phyloP scores from a whole-genome alignment of 2,888 invertebrate genomes.

The Lissonota sp. region DNA sequence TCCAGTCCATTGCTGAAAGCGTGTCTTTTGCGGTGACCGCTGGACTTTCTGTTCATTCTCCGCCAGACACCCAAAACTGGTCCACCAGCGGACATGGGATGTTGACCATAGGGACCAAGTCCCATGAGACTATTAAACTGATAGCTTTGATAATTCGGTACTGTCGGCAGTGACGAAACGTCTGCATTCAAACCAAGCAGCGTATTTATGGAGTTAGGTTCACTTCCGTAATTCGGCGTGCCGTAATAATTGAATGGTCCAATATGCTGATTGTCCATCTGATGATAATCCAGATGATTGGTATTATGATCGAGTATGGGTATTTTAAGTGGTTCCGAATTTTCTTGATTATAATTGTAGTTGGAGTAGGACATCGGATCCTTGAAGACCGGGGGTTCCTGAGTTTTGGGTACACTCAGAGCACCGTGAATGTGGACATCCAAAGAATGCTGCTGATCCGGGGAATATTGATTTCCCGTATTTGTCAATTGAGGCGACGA shows the following conservation, averaged over 20 bases:
- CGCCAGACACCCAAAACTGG: slow-evolving; percentile 44
- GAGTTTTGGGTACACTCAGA: slow-evolving; percentile 48
- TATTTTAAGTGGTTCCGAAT: slow-evolving; percentile 66
- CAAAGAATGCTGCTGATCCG: slow-evolving; percentile 51
- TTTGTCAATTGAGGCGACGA: slow-evolving; percentile 41
- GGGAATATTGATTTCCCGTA: slow-evolving; percentile 7
- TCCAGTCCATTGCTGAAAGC: slow-evolving; percentile 21
- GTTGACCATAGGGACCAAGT: slow-evolving; percentile 26
- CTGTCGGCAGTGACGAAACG: slow-evolving; percentile 12
- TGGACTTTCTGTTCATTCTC: slow-evolving; percentile 44
- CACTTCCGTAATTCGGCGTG: slow-evolving; percentile 19
- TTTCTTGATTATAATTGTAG: slow-evolving; percentile 51
- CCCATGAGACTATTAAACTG: slow-evolving; percentile 21
- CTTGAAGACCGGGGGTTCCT: slow-evolving; percentile 27
- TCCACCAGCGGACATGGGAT: slow-evolving; percentile 9
- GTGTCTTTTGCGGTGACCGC: slow-evolving; percentile 23
- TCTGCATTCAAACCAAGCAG: slow-evolving; percentile 5
- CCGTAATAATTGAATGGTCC: slow-evolving; percentile 45
- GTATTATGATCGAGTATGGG: slow-evolving; percentile 61
- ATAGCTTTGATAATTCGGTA: slow-evolving; percentile 26
- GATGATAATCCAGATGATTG: slow-evolving; percentile 52
- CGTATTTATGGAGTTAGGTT: slow-evolving; percentile 2
- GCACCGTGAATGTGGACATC: slow-evolving; percentile 52
- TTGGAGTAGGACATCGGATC: slow-evolving; percentile 24
- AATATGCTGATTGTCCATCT: slow-evolving; percentile 5